Percentiles rank a stretch among this genome's conserved stretches.
Conservation (phyloP, 1,140 invertebrate species). For the Andrena cerasifolii region DNA sequence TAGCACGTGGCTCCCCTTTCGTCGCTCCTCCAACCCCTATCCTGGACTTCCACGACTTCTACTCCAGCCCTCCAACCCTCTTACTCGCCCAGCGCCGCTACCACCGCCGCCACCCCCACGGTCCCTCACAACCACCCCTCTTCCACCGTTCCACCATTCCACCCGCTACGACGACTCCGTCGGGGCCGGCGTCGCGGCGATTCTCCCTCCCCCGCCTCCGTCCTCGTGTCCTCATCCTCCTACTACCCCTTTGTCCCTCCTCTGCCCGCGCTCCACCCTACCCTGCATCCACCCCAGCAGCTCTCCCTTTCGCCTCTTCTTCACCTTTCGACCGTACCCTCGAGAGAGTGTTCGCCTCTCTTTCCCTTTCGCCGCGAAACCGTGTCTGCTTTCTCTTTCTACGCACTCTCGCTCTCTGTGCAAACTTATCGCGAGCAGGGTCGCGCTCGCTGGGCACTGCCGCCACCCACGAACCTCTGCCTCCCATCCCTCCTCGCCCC, state of each 20-base stretch:
- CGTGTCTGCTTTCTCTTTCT: conserved; percentile 37
- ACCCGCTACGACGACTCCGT: conserved; percentile 45
- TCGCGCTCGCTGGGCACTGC: conserved; percentile 36
- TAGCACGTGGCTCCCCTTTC: conserved; percentile 68
- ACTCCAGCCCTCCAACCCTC: conserved; percentile 46
- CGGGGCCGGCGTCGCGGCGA: conserved; percentile 51
- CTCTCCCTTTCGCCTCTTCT: conserved; percentile 57
- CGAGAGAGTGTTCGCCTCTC: conserved; percentile 13
- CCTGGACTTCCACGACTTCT: conserved; percentile 51
- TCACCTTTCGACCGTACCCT: conserved; percentile 42
- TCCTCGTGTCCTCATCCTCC: conserved; percentile 24
- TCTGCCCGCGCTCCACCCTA: conserved; percentile 1
- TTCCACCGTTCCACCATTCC: background rate
- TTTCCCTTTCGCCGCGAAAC: conserved; percentile 5
- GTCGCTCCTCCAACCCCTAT: conserved; percentile 49
- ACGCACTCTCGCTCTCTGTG: conserved; percentile 64
- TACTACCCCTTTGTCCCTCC: background rate
- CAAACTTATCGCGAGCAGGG: conserved; percentile 63
- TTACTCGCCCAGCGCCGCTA: conserved; percentile 39
- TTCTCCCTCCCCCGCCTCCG: conserved; percentile 28
- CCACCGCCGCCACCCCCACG: conserved; percentile 1
- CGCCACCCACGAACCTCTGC: conserved; percentile 2
- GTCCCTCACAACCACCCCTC: background rate
- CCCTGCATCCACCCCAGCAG: background rate
- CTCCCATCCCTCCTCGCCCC: conserved; percentile 26